Evolutionary conservation across 1,140 invertebrate genomes (phyloP), one percentile per base, ranked within the genome.

Genomic region (Callitettix versicolor): DNA sequence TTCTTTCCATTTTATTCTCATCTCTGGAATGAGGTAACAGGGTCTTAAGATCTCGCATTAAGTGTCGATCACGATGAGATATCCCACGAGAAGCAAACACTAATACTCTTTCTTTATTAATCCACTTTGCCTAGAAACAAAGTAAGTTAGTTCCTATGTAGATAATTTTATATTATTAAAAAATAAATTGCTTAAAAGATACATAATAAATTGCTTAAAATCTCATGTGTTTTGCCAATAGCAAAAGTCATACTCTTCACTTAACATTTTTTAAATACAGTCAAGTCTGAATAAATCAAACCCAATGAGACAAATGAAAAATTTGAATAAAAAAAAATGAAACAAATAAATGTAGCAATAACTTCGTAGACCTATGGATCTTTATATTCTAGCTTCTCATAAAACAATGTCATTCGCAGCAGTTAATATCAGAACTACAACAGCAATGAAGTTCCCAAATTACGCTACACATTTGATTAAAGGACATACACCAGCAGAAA

Each of bases 1-100:
- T 87, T 12, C 78, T 71, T 67, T 88, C 86, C 82, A 88, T 88
- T 75, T 90, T 90, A 1, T 89, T 82, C 68, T 98, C 96, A 49
- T 84, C 66, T 69, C 91, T 90, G 58, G 94, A 86, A 70, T 99
- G 95, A 0, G 96, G 95, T 84, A 99, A 86, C 1, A 99, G 64
- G 57, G 79, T 85, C 65, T 88, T 86, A 1, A 99, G 68, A 70
- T 99, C 93, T 62, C 91, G 85, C 92, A 98, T 96, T 2, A 99
- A 71, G 75, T 99, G 95, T 2, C 96, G 79, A 69, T 94, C 87
- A 46, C 91, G 77, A 62, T 86, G 83, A 60, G 83, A 85, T 17
- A 98, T 95, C 33, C 95, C 95, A 63, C 96, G 77, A 3, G 92
- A 89, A 36, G 86, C 84, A 69, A 99, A 88, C 2, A 98, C 80